phyloP scores from a whole-genome alignment of 2,888 invertebrate species.

The Sturmia bella region DNA sequence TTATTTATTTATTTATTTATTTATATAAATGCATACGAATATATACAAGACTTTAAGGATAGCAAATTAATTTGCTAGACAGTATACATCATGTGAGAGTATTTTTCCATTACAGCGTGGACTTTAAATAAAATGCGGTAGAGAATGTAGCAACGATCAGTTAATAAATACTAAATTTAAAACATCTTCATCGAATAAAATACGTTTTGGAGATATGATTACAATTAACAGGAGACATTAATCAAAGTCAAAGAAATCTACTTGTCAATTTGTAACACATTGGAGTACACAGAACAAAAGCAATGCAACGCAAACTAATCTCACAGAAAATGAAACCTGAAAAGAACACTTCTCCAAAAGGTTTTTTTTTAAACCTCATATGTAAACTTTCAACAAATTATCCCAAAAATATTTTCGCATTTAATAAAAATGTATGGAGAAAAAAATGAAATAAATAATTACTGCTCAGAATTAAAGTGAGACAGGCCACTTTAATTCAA shows the following conservation, averaged over 20 bases:
- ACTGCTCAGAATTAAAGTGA: constrained; percentile 46
- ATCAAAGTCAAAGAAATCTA: constrained; percentile 63
- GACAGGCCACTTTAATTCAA: constrained; percentile 43
- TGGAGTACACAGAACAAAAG: neutral
- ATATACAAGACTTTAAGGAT: too few species aligned
- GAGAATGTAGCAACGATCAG: constrained; percentile 19
- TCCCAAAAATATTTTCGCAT: constrained; percentile 12
- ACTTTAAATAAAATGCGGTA: constrained; percentile 15
- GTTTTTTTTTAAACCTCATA: constrained; percentile 20
- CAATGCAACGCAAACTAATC: neutral
- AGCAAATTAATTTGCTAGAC: too few species aligned
- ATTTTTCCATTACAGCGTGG: constrained; percentile 18
- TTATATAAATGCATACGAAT: too few species aligned
- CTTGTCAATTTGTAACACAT: constrained; percentile 59
- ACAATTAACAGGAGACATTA: constrained; percentile 54
- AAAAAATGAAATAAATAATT: constrained; percentile 30
- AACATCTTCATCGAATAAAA: constrained; percentile 54
- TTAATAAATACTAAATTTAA: constrained; percentile 23
- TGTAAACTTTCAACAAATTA: constrained; percentile 45
- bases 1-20: too few species aligned
- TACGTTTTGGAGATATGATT: constrained; percentile 43
- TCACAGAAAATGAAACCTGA: constrained; percentile 7
- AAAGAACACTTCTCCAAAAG: constrained; percentile 19
- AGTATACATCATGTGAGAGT: too few species aligned
- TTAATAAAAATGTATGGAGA: neutral